Evolutionary conservation across 2,888 invertebrate species (phyloP).

Genomic region (Idaea aversata): DNA sequence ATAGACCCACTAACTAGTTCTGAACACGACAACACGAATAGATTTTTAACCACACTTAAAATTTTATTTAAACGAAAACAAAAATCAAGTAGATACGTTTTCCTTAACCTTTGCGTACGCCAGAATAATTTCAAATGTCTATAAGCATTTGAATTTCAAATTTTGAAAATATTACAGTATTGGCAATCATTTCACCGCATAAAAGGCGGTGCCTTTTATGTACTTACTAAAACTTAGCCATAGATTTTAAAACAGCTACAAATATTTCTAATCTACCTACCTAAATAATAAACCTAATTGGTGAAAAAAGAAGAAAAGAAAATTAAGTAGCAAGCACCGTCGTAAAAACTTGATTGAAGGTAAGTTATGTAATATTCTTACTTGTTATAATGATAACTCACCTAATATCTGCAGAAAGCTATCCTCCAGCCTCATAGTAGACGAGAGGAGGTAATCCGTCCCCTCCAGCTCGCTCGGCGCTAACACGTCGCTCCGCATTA

Average conservation of each 20-base stretch:
- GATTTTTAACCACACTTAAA: background rate
- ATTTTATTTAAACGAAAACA: background rate
- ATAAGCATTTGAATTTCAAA: background rate
- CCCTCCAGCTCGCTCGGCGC: constrained; percentile 81
- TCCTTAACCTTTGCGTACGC: background rate
- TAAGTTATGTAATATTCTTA: no score
- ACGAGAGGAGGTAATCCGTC: constrained; percentile 82
- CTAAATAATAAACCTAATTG: no score
- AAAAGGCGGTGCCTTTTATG: no score
- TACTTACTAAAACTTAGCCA: no score
- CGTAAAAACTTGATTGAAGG: no score
- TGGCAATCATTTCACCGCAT: no score
- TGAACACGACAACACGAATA: background rate
- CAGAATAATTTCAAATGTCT: background rate
- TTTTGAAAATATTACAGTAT: background rate
- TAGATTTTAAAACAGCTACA: no score
- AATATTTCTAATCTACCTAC: no score
- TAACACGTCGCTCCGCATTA: constrained; percentile 76
- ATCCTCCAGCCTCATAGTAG: constrained; percentile 82
- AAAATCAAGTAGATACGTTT: background rate
- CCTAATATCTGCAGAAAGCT: constrained; percentile 82
- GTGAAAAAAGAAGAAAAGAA: no score
- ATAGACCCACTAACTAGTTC: background rate
- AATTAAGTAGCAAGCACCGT: no score
- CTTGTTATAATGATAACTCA: constrained; percentile 52